Percentiles rank a stretch among this genome's conserved stretches.
phyloP scores from a whole-genome alignment of 2,113 vertebrate genomes.

The Chloroceryle aenea region DNA sequence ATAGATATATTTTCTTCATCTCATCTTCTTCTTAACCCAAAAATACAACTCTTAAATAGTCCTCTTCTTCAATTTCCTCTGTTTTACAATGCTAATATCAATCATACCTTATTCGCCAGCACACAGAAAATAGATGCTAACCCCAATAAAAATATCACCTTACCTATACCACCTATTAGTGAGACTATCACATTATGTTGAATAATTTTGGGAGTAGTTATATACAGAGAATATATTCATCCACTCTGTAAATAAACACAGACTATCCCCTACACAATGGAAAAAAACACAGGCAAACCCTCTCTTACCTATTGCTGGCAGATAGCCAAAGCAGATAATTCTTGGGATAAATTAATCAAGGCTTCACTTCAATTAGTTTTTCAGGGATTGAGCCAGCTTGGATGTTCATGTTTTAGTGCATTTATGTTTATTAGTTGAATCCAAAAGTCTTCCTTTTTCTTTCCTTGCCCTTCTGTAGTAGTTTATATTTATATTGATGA shows the following conservation, averaged over 20 bases:
- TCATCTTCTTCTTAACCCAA: background rate
- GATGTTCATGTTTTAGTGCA: constrained; percentile 68
- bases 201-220: background rate
- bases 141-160: background rate
- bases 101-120: background rate
- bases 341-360: constrained; percentile 79
- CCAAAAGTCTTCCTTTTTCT: background rate
- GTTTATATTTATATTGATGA: constrained; percentile 23
- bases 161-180: background rate
- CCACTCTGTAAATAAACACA: background rate
- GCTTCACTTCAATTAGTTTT: constrained; percentile 76
- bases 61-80: fast-evolving
- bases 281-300: background rate
- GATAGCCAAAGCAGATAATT: constrained; percentile 73
- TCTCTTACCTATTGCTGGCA: constrained; percentile 65
- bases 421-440: constrained; percentile 56
- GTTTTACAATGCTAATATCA: background rate
- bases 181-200: background rate
- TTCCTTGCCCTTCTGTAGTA: background rate
- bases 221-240: background rate
- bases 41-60: background rate
- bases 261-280: constrained; percentile 13
- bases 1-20: background rate
- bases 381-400: constrained; percentile 58
- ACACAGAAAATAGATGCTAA: background rate